Base-by-base conservation (phyloP, 2,797 vertebrate species). In the Poecilia gillii region DNA sequence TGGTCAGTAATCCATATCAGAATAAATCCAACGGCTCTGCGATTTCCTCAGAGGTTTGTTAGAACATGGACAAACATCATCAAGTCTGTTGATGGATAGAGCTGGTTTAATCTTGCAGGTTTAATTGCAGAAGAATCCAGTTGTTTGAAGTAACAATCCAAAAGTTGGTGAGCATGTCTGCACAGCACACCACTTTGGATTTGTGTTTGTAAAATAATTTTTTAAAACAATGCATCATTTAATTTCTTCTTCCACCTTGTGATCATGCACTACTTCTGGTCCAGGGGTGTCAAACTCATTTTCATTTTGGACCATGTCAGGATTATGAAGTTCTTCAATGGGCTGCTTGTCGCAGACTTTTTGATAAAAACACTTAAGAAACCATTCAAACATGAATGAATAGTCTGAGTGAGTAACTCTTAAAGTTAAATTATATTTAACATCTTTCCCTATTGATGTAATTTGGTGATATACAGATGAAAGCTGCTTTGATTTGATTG, bases 1-100 rank as follows among this genome's bases (percentile, higher is more conserved):
- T 87, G 80, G 84, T 74, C 41, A 66, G 70, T 87, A 86, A 87
- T 4, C 62, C 43, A 1, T 66, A 3, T 41, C 36, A 68, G 62
- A 41, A 68, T 70, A 70, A 43, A 70, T 8, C 66, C 39, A 70
- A 25, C 39, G 6, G 66, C 66, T 43, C 23, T 13, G 20, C 9
- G 3, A 68, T n/a, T 23, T 23, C 66, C 23, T 14, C 23, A 14
- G 39, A 45, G 39, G 5, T 43, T 70, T 70, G 23, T 43, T n/a
- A 3, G 25, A 23, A 23, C 8, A 14, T 20, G 33, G 39, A 39
- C 20, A 70, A 70, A 43, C 20, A 1, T 20, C 36, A 70, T 43
- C 39, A 13, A 41, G 36, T 41, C 64, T 41, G 7, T 66, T 25
- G 11, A n/a, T 36, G 66, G 8, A 41, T 25, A 41, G 25, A 41